Conservation (phyloP, 2,113 vertebrate genomes). For the Cairina moschata region DNA sequence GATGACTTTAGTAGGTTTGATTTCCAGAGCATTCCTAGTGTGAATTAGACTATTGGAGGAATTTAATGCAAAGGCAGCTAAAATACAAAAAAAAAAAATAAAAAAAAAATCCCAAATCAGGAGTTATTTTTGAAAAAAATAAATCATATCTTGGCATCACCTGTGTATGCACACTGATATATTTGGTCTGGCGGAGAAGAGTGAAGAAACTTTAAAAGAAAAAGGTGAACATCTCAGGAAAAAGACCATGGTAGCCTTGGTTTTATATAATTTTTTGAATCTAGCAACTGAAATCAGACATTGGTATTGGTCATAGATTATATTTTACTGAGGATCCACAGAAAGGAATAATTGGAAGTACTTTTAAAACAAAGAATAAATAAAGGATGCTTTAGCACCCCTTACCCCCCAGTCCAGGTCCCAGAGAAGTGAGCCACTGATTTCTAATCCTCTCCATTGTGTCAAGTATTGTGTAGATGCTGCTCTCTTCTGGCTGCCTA, state of each 20-base stretch:
- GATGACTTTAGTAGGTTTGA: background rate
- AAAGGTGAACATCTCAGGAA: background rate
- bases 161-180: background rate
- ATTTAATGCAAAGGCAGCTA: background rate
- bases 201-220: background rate
- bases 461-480: conserved; percentile 71
- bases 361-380: background rate
- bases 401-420: background rate
- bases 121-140: conserved; percentile 9
- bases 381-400: background rate
- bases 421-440: conserved; percentile 31
- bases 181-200: background rate
- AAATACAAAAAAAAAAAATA: conserved; percentile 11
- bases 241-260: background rate
- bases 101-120: background rate
- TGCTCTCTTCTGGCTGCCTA: conserved; percentile 78
- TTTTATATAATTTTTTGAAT: background rate
- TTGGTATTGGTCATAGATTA: background rate
- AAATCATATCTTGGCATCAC: background rate
- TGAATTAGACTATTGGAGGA: conserved; percentile 21
- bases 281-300: background rate
- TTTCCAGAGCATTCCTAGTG: conserved; percentile 14
- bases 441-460: conserved; percentile 44
- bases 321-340: background rate
- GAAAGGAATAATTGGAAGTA: background rate